A percentile compares a stretch with the other conserved stretches of the same genome.
Evolutionary conservation across 1,140 invertebrate species (phyloP).

Genomic region (Stratiolaelaps scimitus): DNA sequence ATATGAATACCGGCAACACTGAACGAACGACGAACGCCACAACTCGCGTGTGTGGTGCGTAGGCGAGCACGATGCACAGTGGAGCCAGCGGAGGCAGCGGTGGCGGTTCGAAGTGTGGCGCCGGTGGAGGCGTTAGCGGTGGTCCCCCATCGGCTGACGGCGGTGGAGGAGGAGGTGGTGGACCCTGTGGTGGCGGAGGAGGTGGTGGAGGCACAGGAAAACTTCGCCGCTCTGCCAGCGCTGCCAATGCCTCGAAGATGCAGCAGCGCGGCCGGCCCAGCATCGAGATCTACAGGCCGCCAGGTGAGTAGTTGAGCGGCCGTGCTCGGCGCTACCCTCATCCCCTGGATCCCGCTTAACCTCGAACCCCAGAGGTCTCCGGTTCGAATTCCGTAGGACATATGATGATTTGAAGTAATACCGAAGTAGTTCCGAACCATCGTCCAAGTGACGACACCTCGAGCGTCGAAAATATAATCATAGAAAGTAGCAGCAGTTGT

Average conservation of each 20-base stretch:
- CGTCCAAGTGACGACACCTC: too few relatives aligned
- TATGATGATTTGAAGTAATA: too few relatives aligned
- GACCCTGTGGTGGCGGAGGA: not conserved
- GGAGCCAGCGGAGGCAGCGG: slow-evolving; percentile 5
- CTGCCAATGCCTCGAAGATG: slow-evolving; percentile 23
- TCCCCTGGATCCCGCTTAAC: too few relatives aligned
- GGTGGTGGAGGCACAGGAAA: slow-evolving; percentile 1
- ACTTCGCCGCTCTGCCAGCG: slow-evolving; percentile 22
- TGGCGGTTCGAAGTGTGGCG: not conserved
- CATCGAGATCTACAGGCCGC: slow-evolving; percentile 24
- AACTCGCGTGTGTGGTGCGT: too few relatives aligned
- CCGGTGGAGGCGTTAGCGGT: slow-evolving; percentile 9
- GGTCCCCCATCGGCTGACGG: not conserved
- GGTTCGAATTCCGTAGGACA: too few relatives aligned
- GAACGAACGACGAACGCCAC: too few relatives aligned
- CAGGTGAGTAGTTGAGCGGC: slow-evolving; percentile 20
- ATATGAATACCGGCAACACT: not conserved
- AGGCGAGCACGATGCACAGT: slow-evolving; percentile 20
- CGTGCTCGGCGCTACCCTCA: too few relatives aligned
- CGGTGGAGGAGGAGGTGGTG: not conserved
- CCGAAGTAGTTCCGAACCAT: too few relatives aligned
- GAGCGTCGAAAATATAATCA: too few relatives aligned
- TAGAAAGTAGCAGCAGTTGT: too few relatives aligned
- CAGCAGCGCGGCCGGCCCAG: slow-evolving; percentile 23
- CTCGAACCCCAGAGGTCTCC: too few relatives aligned